A percentile compares a stretch with the other conserved stretches of the same genome.
These are phyloP conservation scores for Cheilosia scutellata DNA, from an alignment of 2,888 invertebrate genomes.

Conservation along the genomic window DNA sequence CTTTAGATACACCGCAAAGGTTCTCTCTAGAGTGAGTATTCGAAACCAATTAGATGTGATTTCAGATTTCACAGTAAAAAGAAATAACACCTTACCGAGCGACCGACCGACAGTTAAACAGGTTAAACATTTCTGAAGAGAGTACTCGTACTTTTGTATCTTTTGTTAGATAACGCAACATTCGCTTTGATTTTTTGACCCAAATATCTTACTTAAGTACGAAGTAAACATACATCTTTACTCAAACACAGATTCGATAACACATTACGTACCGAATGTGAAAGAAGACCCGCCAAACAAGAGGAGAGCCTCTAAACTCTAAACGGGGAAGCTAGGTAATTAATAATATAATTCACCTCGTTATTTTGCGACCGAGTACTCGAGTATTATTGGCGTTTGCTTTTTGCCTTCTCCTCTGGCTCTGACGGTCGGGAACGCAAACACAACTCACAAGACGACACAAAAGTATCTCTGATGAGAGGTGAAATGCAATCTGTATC, in stretches of 20 bases:
- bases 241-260: conserved; percentile 51
- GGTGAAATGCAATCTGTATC: conserved; percentile 58
- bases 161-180: conserved; percentile 54
- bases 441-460: background rate
- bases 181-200: conserved; percentile 65
- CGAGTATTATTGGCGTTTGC: conserved; percentile 46
- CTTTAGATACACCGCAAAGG: conserved; percentile 1
- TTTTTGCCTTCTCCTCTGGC: background rate
- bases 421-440: no score
- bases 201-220: conserved; percentile 31
- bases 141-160: conserved; percentile 24
- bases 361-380: conserved; percentile 37
- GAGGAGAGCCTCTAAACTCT: background rate
- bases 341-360: conserved; percentile 64
- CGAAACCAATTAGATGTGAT: conserved; percentile 45
- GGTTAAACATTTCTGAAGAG: no score
- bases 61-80: background rate
- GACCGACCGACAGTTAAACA: background rate
- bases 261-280: conserved; percentile 21
- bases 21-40: conserved; percentile 13
- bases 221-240: conserved; percentile 13
- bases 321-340: conserved; percentile 39
- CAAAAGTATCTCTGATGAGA: conserved; percentile 30
- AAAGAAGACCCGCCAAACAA: background rate
- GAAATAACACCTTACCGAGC: background rate